These are phyloP conservation scores for Nanorana parkeri DNA, from an alignment of 2,113 vertebrate species.

Conservation along the genomic window DNA sequence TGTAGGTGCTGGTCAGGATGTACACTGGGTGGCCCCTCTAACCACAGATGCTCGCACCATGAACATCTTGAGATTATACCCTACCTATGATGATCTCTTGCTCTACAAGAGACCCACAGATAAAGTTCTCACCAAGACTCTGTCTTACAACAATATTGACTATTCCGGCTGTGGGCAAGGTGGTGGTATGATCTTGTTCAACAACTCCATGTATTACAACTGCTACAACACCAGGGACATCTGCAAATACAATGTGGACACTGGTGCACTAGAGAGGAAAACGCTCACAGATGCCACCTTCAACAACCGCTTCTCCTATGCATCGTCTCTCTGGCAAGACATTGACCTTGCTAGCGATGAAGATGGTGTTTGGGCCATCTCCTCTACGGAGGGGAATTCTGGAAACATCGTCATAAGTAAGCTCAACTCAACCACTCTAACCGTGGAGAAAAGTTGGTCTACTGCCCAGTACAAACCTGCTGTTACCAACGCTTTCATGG, in stretches of 20 bases:
- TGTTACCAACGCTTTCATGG: slow-evolving; percentile 89
- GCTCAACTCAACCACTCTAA: slow-evolving; percentile 88
- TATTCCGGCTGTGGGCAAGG: slow-evolving; percentile 72
- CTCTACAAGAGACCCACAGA: slow-evolving; percentile 62
- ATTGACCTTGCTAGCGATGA: slow-evolving; percentile 91
- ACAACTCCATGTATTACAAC: slow-evolving; percentile 80
- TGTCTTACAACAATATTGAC: not conserved
- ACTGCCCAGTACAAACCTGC: slow-evolving; percentile 80
- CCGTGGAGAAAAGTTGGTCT: slow-evolving; percentile 87
- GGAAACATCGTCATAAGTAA: slow-evolving; percentile 92
- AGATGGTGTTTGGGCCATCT: slow-evolving; percentile 92
- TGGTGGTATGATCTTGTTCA: slow-evolving; percentile 75
- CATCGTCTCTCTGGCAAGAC: slow-evolving; percentile 83
- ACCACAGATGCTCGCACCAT: slow-evolving; percentile 64
- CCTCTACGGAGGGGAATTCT: slow-evolving; percentile 86
- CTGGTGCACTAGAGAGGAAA: slow-evolving; percentile 60
- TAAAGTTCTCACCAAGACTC: slow-evolving; percentile 15
- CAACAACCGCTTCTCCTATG: slow-evolving; percentile 89
- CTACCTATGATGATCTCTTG: slow-evolving; percentile 77
- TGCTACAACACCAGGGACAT: slow-evolving; percentile 63
- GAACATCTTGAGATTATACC: slow-evolving; percentile 73
- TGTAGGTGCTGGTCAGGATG: slow-evolving; percentile 58
- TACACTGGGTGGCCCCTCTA: slow-evolving; percentile 84
- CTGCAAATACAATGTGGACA: slow-evolving; percentile 68
- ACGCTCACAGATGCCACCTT: slow-evolving; percentile 74